Evolutionary conservation across 2,797 vertebrate genomes (phyloP).

Genomic region (Enteromius fasciolatus): DNA sequence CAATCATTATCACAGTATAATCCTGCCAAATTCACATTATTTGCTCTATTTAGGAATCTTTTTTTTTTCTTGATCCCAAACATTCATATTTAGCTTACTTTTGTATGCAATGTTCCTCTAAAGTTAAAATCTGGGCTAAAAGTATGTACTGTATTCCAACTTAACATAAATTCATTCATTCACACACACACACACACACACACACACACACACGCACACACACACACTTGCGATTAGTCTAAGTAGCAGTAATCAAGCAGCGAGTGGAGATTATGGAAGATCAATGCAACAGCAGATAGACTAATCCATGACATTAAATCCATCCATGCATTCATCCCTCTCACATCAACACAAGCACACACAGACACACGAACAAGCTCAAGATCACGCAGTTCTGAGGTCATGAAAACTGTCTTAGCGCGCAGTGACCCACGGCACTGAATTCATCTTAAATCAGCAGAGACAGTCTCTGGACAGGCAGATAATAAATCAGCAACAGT

Average conservation of each 20-base stretch:
- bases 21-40: not conserved
- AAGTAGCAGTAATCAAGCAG: constrained; percentile 25
- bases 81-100: not conserved
- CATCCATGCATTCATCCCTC: constrained; percentile 9
- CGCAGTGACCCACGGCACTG: not conserved
- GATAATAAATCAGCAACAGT: constrained; percentile 10
- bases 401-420: not conserved
- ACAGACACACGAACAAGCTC: constrained; percentile 16
- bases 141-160: not conserved
- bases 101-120: not conserved
- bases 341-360: constrained; percentile 17
- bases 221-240: not conserved
- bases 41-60: not conserved
- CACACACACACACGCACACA: not conserved
- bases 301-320: constrained; percentile 26
- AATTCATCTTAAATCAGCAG: not conserved
- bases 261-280: not conserved
- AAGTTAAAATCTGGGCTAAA: not conserved
- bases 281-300: constrained; percentile 26
- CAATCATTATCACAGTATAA: not conserved
- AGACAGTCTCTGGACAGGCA: constrained; percentile 18
- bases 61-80: not conserved
- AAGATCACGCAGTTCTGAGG: not conserved
- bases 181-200: not conserved
- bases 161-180: not conserved